Percentiles rank a stretch among this genome's conserved stretches.
These are phyloP conservation scores for Abrostola triplasia DNA, from an alignment of 2,888 invertebrate species.

Conservation along the genomic window DNA sequence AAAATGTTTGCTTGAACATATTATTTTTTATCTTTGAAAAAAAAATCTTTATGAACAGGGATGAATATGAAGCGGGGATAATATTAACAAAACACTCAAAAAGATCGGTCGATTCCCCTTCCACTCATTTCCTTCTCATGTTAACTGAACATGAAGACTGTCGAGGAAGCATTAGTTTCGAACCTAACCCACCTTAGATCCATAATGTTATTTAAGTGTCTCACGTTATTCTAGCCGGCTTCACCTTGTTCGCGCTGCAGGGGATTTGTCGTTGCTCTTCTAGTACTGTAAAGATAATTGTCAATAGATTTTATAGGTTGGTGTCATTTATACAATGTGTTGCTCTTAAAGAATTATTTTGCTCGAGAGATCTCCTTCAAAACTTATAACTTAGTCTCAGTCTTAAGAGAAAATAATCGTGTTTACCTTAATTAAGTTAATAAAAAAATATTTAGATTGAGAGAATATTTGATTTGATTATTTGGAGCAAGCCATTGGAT, in stretches of 20 bases:
- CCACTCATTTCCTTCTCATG: neutral
- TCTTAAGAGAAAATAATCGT: no score
- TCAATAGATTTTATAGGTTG: no score
- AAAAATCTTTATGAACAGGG: neutral
- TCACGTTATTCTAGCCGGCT: neutral
- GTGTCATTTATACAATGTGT: no score
- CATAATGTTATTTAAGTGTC: neutral
- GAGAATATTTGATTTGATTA: no score
- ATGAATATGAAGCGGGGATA: neutral
- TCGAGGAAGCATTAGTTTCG: neutral
- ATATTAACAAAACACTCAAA: neutral
- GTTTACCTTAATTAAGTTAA: no score
- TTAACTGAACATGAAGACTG: conserved; percentile 1
- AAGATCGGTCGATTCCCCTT: neutral
- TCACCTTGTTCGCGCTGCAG: neutral
- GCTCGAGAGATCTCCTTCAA: no score
- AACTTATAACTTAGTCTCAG: no score
- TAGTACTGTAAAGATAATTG: neutral
- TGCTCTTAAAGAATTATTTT: no score
- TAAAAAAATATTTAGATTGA: no score
- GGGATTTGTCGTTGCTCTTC: neutral
- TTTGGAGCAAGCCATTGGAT: no score
- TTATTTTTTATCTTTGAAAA: neutral
- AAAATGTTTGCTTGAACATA: no score
- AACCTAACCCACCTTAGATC: conserved; percentile 1